phyloP scores from a whole-genome alignment of 2,113 vertebrate genomes.

The Paradoxurus hermaphroditus region DNA sequence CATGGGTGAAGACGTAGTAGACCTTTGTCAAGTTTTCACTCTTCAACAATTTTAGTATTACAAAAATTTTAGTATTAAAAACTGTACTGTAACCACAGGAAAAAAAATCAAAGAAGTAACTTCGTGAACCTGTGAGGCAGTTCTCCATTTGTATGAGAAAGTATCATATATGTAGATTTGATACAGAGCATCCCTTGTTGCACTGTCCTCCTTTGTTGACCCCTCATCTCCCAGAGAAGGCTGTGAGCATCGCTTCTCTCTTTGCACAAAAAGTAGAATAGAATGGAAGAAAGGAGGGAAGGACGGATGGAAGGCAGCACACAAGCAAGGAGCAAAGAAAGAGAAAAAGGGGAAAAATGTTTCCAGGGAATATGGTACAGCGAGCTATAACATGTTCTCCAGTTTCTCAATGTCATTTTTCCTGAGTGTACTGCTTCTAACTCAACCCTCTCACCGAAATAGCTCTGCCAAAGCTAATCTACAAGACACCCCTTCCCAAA shows the following conservation, averaged over 20 bases:
- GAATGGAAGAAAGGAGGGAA: not conserved
- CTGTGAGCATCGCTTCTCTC: not conserved
- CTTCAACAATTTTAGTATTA: not conserved
- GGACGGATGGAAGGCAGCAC: not conserved
- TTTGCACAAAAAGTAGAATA: not conserved
- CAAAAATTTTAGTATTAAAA: not conserved
- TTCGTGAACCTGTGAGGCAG: not conserved
- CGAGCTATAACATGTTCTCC: not conserved
- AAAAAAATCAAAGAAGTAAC: not conserved
- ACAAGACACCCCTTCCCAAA: not conserved
- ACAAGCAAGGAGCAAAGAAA: not conserved
- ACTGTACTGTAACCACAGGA: not conserved
- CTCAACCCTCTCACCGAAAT: not conserved
- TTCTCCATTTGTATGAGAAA: not conserved
- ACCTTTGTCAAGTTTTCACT: not conserved
- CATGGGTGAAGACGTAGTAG: not conserved
- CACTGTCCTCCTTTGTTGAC: not conserved
- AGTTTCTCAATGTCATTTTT: not conserved
- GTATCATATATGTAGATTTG: fast-evolving
- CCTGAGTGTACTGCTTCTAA: not conserved
- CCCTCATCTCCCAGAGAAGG: not conserved
- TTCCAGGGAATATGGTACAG: not conserved
- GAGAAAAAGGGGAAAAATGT: not conserved
- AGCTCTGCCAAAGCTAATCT: not conserved
- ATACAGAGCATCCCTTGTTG: not conserved